Conservation (phyloP, 1,140 invertebrate species). For the Leptopilina boulardi region DNA sequence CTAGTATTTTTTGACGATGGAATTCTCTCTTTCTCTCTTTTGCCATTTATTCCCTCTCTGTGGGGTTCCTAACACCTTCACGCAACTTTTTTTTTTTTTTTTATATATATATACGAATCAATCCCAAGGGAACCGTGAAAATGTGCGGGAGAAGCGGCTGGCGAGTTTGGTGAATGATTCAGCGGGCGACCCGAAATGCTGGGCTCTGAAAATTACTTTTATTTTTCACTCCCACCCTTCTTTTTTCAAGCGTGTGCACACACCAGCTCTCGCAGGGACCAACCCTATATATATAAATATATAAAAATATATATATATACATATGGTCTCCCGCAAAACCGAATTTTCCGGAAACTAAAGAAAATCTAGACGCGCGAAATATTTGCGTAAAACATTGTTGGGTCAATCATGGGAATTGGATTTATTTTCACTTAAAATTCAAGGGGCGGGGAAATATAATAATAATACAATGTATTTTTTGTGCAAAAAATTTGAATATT, state of each 20-base stretch:
- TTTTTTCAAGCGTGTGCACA: not conserved
- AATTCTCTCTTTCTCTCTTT: not conserved
- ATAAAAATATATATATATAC: too few relatives aligned
- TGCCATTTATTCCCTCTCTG: not conserved
- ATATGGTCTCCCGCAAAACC: conserved; percentile 9
- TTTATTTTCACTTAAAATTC: not conserved
- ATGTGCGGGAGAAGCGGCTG: not conserved
- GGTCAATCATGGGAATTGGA: not conserved
- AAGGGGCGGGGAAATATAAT: too few relatives aligned
- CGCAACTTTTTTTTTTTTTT: not conserved
- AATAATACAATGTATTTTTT: too few relatives aligned
- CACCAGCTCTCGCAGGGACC: not conserved
- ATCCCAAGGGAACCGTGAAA: conserved; percentile 20
- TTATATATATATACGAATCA: not conserved
- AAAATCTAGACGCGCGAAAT: not conserved
- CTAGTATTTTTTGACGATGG: not conserved
- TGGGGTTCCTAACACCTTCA: conserved; percentile 7
- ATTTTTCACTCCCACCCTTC: not conserved
- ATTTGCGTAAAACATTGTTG: not conserved
- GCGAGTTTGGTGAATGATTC: conserved; percentile 16
- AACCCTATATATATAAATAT: too few relatives aligned
- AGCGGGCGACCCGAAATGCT: conserved; percentile 14
- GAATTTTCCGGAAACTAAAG: not conserved
- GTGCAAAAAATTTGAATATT: too few relatives aligned
- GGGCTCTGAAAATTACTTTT: conserved; percentile 21